Conservation (phyloP, 2,113 vertebrate genomes). For the Penelope pileata region DNA sequence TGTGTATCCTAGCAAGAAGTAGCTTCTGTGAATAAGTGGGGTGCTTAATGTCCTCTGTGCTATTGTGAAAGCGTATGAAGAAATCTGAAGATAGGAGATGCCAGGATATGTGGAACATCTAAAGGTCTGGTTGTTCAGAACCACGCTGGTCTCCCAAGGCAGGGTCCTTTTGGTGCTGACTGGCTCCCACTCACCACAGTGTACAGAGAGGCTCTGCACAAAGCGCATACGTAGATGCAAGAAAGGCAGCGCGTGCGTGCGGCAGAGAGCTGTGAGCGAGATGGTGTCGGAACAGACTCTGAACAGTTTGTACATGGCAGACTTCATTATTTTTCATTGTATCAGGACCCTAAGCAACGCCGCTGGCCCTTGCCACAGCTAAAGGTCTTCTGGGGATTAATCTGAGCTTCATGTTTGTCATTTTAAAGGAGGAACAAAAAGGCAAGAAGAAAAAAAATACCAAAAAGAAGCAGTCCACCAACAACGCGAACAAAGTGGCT, state of each 20-base stretch:
- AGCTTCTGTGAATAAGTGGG: background rate
- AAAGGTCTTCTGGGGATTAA: slow-evolving; percentile 57
- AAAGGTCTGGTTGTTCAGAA: background rate
- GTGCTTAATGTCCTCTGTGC: background rate
- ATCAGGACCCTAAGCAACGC: slow-evolving; percentile 2
- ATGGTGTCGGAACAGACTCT: background rate
- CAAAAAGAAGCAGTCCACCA: slow-evolving; percentile 90
- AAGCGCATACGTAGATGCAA: background rate
- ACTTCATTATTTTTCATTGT: background rate
- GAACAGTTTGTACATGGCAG: background rate
- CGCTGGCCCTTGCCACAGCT: slow-evolving; percentile 38
- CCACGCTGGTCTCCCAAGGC: background rate
- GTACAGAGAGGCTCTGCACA: background rate
- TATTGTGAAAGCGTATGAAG: slow-evolving; percentile 36
- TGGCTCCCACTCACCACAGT: background rate
- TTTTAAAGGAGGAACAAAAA: slow-evolving; percentile 94
- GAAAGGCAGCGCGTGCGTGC: slow-evolving; percentile 13
- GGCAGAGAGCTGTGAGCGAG: slow-evolving; percentile 2
- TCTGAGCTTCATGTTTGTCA: slow-evolving; percentile 64
- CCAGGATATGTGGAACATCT: slow-evolving; percentile 27
- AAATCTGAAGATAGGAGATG: slow-evolving; percentile 52
- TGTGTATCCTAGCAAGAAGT: background rate
- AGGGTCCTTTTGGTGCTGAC: background rate
- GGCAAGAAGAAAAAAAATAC: slow-evolving; percentile 94
- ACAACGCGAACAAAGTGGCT: slow-evolving; percentile 80